Evolutionary conservation across 2,113 vertebrate genomes (phyloP).

Genomic region (Gopherus flavomarginatus): DNA sequence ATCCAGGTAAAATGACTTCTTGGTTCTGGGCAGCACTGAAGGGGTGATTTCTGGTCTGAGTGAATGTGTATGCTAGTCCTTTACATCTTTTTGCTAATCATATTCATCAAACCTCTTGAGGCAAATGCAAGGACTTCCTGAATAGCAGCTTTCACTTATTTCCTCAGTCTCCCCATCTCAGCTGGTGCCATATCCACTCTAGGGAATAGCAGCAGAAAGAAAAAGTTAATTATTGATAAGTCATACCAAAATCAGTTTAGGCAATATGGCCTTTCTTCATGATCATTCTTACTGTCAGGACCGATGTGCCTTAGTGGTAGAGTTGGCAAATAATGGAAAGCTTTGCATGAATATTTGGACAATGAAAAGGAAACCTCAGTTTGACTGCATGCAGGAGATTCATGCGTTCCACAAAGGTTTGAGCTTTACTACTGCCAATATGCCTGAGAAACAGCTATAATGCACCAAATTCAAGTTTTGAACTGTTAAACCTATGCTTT

Average conservation of each 20-base stretch:
- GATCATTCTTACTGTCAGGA: slow-evolving; percentile 10
- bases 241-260: not conserved
- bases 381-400: not conserved
- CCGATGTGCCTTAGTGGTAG: not conserved
- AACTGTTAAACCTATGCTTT: not conserved
- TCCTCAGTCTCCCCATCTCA: not conserved
- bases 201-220: not conserved
- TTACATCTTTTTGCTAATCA: not conserved
- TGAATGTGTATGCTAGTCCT: not conserved
- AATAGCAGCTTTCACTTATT: not conserved
- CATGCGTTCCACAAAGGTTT: not conserved
- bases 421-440: not conserved
- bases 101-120: not conserved
- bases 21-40: not conserved
- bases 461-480: not conserved
- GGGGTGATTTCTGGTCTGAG: not conserved
- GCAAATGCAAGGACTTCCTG: not conserved
- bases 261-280: slow-evolving; percentile 24
- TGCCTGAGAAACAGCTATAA: slow-evolving; percentile 1
- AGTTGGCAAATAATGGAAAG: not conserved
- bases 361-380: slow-evolving; percentile 35
- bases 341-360: slow-evolving; percentile 24
- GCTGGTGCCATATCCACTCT: not conserved
- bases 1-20: not conserved
- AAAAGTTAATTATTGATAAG: not conserved